A percentile compares a stretch with the other conserved stretches of the same genome.
These are phyloP conservation scores for Eupithecia abbreviata DNA, from an alignment of 2,888 invertebrate genomes.

Conservation along the genomic window DNA sequence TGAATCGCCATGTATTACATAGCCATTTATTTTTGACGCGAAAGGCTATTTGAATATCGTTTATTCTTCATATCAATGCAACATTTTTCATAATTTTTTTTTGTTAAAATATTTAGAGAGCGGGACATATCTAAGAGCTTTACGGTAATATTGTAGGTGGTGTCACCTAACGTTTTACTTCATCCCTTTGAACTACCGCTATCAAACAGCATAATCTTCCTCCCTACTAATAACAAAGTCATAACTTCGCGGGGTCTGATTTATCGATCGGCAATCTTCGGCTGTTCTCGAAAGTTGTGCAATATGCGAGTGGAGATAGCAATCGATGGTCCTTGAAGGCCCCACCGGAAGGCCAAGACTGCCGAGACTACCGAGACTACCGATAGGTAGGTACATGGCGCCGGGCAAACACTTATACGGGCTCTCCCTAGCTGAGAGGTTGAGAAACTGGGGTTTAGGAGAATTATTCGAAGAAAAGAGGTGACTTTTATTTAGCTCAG, in stretches of 20 bases:
- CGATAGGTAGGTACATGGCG: slow-evolving; percentile 56
- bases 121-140: not conserved
- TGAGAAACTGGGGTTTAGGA: not conserved
- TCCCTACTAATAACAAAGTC: slow-evolving; percentile 51
- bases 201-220: slow-evolving; percentile 37
- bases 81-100: not conserved
- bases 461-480: slow-evolving; percentile 5
- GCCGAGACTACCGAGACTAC: slow-evolving; percentile 38
- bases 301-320: slow-evolving; percentile 73
- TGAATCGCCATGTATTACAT: too few species aligned
- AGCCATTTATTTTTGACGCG: not conserved
- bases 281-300: slow-evolving; percentile 66
- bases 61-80: not conserved
- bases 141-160: not conserved
- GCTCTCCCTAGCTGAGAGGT: slow-evolving; percentile 39
- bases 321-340: slow-evolving; percentile 76
- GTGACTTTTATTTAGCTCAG: not conserved
- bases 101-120: not conserved
- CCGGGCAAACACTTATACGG: slow-evolving; percentile 73
- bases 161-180: not conserved
- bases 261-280: slow-evolving; percentile 65
- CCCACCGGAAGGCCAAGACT: slow-evolving; percentile 63
- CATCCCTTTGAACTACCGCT: not conserved
- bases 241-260: slow-evolving; percentile 56
- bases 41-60: not conserved